phyloP scores from a whole-genome alignment of 2,888 invertebrate genomes.

The Habrosyne pyritoides region DNA sequence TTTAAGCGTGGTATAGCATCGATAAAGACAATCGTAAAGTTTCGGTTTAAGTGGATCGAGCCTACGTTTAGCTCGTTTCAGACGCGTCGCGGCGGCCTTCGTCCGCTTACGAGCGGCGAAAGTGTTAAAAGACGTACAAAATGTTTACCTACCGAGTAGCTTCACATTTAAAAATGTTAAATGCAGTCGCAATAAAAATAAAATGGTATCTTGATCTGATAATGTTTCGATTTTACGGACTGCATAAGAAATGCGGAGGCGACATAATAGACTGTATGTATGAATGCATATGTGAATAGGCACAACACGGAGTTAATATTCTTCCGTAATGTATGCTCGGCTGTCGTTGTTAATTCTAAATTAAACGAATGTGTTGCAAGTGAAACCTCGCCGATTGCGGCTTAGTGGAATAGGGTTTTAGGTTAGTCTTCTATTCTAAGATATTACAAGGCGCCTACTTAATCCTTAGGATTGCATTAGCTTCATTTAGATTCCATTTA shows the following conservation, averaged over 20 bases:
- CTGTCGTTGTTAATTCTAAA: constrained; percentile 43
- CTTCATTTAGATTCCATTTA: neutral
- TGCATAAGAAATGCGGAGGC: constrained; percentile 39
- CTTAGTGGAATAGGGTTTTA: neutral
- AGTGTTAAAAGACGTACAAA: constrained; percentile 48
- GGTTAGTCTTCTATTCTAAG: neutral
- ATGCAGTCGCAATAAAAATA: constrained; percentile 51
- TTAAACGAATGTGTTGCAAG: constrained; percentile 27
- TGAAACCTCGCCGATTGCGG: constrained; percentile 18
- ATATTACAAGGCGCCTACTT: neutral
- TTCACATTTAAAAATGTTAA: constrained; percentile 53
- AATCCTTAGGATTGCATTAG: constrained; percentile 1
- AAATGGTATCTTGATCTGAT: constrained; percentile 50
- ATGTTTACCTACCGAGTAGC: constrained; percentile 39
- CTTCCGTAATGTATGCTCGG: constrained; percentile 23
- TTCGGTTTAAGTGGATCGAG: constrained; percentile 63
- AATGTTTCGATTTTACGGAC: constrained; percentile 51
- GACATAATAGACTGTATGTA: constrained; percentile 22
- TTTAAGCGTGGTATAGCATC: constrained; percentile 56
- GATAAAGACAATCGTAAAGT: constrained; percentile 72
- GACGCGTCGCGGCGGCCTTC: constrained; percentile 37
- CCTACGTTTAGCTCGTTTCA: constrained; percentile 53
- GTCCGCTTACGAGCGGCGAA: constrained; percentile 36
- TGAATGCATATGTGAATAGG: constrained; percentile 7
- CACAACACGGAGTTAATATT: constrained; percentile 27